Evolutionary conservation across 2,113 vertebrate genomes (phyloP).

Genomic region (Vulpes vulpes): DNA sequence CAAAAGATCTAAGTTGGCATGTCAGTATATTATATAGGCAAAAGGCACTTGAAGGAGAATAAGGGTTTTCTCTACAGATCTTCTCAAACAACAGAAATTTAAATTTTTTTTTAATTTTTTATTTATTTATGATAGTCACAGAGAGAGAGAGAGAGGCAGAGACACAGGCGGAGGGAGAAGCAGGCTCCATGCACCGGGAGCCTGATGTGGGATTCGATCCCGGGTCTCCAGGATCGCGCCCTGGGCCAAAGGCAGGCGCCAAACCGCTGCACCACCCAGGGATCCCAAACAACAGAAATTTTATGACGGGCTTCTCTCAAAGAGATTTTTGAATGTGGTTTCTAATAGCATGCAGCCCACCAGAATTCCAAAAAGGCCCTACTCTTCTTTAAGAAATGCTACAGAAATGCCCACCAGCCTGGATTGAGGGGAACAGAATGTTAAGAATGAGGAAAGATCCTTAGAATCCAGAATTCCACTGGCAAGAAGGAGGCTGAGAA

Average conservation of each 20-base stretch:
- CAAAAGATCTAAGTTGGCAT: background rate
- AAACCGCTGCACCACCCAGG: no score
- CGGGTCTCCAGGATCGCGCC: no score
- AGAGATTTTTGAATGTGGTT: background rate
- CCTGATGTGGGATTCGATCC: no score
- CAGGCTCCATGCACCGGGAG: no score
- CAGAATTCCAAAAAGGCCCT: background rate
- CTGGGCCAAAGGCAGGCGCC: no score
- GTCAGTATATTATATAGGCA: background rate
- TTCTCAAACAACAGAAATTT: background rate
- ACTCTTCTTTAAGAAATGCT: constrained; percentile 25
- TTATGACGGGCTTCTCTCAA: background rate
- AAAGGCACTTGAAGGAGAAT: background rate
- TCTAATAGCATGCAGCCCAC: background rate
- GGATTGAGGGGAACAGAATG: background rate
- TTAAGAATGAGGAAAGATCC: background rate
- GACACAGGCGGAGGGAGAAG: no score
- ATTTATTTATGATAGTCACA: no score
- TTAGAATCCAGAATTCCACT: background rate
- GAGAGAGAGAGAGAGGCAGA: no score
- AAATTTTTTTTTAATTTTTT: no score
- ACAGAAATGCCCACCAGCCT: background rate
- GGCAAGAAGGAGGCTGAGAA: background rate
- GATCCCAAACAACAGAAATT: background rate
- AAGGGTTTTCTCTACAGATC: background rate